Percentiles rank a stretch among this genome's conserved stretches.
phyloP scores from a whole-genome alignment of 1,140 invertebrate genomes.

The Drosophila truncata region DNA sequence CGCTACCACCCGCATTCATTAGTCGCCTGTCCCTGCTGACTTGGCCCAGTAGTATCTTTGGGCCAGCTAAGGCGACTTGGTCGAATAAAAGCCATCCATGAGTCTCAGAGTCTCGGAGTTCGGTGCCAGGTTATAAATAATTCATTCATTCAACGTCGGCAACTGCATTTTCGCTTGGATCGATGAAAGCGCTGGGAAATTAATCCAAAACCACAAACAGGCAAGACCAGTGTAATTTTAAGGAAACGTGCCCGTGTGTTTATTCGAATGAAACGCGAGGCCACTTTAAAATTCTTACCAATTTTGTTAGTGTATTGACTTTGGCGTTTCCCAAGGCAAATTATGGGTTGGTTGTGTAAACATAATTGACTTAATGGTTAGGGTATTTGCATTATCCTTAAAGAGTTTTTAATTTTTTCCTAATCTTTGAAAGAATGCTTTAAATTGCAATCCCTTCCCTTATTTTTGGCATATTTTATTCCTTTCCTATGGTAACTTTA shows the following conservation, averaged over 20 bases:
- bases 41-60: constrained; percentile 57
- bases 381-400: not conserved
- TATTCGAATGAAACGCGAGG: constrained; percentile 8
- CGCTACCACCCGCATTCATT: constrained; percentile 51
- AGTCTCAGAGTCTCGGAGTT: not conserved
- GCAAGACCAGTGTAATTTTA: constrained; percentile 18
- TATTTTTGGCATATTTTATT: not conserved
- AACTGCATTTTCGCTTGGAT: constrained; percentile 29
- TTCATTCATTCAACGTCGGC: constrained; percentile 23
- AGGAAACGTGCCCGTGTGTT: constrained; percentile 3
- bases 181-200: constrained; percentile 36
- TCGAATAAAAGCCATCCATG: constrained; percentile 7
- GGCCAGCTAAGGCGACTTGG: constrained; percentile 40
- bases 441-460: not conserved
- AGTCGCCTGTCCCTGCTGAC: constrained; percentile 30
- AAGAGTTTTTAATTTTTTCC: not conserved
- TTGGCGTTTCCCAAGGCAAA: constrained; percentile 3
- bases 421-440: too few species aligned
- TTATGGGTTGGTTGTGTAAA: constrained; percentile 3
- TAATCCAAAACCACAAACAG: constrained; percentile 18
- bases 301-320: constrained; percentile 16
- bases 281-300: constrained; percentile 12
- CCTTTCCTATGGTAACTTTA: not conserved
- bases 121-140: constrained; percentile 36
- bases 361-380: constrained; percentile 3